Evolutionary conservation across 1,140 invertebrate genomes (phyloP).

Genomic region (Brachionus manjavacas): DNA sequence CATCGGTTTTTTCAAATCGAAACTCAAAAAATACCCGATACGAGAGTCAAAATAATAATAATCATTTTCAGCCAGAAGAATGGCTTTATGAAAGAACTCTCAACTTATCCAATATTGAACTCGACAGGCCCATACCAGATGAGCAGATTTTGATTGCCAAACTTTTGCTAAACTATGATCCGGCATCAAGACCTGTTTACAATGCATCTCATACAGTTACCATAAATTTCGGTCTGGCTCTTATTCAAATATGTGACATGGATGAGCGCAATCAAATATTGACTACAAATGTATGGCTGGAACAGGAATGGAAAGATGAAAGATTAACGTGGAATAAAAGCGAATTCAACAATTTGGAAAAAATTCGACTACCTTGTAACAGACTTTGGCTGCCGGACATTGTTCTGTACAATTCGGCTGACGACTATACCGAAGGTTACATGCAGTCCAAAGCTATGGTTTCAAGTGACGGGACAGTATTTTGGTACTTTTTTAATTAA

Average conservation of each 20-base stretch:
- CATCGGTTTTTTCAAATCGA: slow-evolving; percentile 4
- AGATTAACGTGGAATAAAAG: slow-evolving; percentile 59
- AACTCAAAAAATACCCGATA: neutral
- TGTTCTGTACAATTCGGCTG: slow-evolving; percentile 51
- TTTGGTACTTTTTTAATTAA: slow-evolving; percentile 52
- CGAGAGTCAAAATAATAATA: neutral
- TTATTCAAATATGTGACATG: slow-evolving; percentile 99
- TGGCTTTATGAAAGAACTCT: slow-evolving; percentile 7
- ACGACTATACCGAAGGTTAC: slow-evolving; percentile 62
- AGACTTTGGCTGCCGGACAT: slow-evolving; percentile 56
- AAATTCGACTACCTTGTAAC: slow-evolving; percentile 60
- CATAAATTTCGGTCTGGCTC: slow-evolving; percentile 91
- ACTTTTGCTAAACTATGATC: slow-evolving; percentile 89
- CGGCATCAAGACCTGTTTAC: slow-evolving; percentile 88
- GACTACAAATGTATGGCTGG: slow-evolving; percentile 90
- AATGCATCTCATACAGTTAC: slow-evolving; percentile 93
- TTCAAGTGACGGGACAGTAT: slow-evolving; percentile 59
- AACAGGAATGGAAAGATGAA: slow-evolving; percentile 67
- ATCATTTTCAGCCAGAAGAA: neutral
- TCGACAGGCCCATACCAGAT: slow-evolving; percentile 66
- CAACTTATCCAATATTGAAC: neutral
- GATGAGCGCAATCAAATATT: slow-evolving; percentile 84
- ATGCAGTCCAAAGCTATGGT: slow-evolving; percentile 62
- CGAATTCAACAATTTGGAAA: slow-evolving; percentile 58
- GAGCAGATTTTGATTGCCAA: slow-evolving; percentile 87